A percentile compares a stretch with the other conserved stretches of the same genome.
phyloP scores from a whole-genome alignment of 2,888 invertebrate genomes.

The Oligia fasciuncula region DNA sequence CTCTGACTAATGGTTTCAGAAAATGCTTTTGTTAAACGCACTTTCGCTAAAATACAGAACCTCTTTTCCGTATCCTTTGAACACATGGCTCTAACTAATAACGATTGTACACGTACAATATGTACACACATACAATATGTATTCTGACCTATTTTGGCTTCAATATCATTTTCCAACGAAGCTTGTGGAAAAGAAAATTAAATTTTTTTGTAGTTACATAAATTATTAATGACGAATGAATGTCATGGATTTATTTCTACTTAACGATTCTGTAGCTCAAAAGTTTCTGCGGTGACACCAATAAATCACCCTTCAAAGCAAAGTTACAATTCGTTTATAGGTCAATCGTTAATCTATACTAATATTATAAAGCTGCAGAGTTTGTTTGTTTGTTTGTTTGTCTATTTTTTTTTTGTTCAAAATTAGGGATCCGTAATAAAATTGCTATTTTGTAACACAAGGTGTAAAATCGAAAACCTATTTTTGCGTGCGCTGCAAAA shows the following conservation, averaged over 20 bases:
- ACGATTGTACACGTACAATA: no score
- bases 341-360: conserved; percentile 12
- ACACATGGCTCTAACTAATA: not conserved
- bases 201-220: not conserved
- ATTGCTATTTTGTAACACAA: no score
- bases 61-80: conserved; percentile 1
- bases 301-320: not conserved
- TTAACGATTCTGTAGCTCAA: not conserved
- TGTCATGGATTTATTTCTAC: not conserved
- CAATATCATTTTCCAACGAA: not conserved
- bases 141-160: not conserved
- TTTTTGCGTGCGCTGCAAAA: no score
- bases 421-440: no score
- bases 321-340: not conserved
- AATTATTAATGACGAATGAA: not conserved
- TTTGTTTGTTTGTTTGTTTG: no score
- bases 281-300: not conserved
- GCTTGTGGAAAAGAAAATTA: not conserved
- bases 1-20: conserved; percentile 5
- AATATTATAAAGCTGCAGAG: no score
- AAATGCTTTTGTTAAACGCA: conserved; percentile 33
- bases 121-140: not conserved
- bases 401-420: no score
- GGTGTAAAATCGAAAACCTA: no score
- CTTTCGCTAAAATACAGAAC: conserved; percentile 18